Conservation (phyloP, 2,888 invertebrate species). For the Gandaritis pyraliata region DNA sequence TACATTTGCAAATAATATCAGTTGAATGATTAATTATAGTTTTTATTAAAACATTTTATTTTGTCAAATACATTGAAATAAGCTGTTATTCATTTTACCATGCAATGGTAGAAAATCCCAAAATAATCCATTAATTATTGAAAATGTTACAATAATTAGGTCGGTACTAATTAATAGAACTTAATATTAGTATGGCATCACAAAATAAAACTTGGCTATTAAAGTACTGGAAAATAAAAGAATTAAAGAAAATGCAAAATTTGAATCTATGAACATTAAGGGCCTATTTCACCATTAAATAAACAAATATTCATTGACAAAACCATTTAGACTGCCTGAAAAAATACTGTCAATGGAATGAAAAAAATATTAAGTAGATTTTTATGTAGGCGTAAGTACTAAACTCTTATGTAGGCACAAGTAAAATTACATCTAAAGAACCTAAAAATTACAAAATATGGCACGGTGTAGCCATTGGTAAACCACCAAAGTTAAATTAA, state of each 20-base stretch:
- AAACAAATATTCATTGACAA: too few relatives aligned
- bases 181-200: constrained; percentile 37
- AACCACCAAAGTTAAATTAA: constrained; percentile 21
- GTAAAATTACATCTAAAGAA: constrained; percentile 39
- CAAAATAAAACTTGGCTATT: constrained; percentile 27
- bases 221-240: too few relatives aligned
- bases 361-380: not conserved
- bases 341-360: constrained; percentile 10
- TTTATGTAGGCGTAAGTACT: too few relatives aligned
- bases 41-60: not conserved
- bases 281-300: too few relatives aligned
- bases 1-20: not conserved
- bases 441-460: constrained; percentile 58
- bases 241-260: constrained; percentile 9
- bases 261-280: constrained; percentile 20
- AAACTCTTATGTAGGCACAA: too few relatives aligned
- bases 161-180: constrained; percentile 18
- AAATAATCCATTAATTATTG: constrained; percentile 22
- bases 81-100: not conserved
- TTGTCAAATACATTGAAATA: not conserved
- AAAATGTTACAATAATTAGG: constrained; percentile 28
- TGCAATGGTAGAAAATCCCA: not conserved
- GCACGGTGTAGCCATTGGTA: constrained; percentile 50
- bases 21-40: too few relatives aligned
- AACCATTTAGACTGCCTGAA: too few relatives aligned